A percentile compares a stretch with the other conserved stretches of the same genome.
phyloP scores from a whole-genome alignment of 2,797 vertebrate species.

The Poeciliopsis infans region DNA sequence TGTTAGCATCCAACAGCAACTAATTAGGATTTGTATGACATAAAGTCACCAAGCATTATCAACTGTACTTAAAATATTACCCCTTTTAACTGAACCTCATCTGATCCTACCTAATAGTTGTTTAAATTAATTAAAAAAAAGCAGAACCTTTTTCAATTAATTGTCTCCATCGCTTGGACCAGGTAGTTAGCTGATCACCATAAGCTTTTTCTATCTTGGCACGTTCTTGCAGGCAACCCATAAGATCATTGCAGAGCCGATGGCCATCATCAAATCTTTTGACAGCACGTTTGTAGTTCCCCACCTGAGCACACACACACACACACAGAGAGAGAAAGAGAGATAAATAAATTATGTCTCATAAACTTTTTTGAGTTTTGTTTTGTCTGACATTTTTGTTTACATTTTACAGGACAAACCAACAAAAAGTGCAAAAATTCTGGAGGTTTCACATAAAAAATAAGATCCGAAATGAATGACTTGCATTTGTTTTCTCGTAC shows the following conservation, averaged over 20 bases:
- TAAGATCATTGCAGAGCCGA: conserved; percentile 96
- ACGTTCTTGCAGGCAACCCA: conserved; percentile 94
- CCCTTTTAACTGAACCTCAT: background rate
- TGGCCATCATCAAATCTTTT: conserved; percentile 95
- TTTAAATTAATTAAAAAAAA: background rate
- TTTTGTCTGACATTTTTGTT: background rate
- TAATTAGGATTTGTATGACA: background rate
- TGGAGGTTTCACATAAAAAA: background rate
- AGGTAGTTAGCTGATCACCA: conserved; percentile 92
- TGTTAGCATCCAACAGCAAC: background rate
- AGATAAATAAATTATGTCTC: background rate
- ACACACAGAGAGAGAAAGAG: background rate
- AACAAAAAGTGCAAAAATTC: background rate
- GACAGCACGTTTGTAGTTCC: conserved; percentile 97
- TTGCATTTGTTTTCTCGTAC: background rate
- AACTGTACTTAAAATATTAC: background rate
- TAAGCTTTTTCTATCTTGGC: conserved; percentile 98
- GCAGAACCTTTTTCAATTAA: conserved; percentile 93
- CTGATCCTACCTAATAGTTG: background rate
- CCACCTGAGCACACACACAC: conserved; percentile 82
- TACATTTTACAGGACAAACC: background rate
- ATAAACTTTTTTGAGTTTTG: background rate
- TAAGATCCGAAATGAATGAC: background rate
- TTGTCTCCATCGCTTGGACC: conserved; percentile 97
- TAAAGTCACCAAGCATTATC: background rate